These are phyloP conservation scores for Notarius quadriscutis DNA, from an alignment of 2,113 vertebrate species.

Conservation along the genomic window DNA sequence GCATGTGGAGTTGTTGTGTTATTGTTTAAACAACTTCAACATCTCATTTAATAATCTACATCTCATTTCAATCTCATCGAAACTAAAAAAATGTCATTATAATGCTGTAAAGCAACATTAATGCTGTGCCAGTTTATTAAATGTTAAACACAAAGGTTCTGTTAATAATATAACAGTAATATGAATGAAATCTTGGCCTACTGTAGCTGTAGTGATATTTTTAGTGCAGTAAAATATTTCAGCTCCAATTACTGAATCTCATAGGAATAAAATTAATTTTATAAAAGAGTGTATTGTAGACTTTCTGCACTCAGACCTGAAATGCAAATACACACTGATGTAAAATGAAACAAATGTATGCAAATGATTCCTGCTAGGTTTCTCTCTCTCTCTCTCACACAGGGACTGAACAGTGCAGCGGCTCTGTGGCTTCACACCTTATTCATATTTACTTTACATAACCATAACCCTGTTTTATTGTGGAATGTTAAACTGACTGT, in stretches of 20 bases:
- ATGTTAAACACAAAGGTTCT: background rate
- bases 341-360: slow-evolving; percentile 6
- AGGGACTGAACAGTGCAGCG: background rate
- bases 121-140: background rate
- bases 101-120: background rate
- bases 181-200: background rate
- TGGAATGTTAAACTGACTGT: background rate
- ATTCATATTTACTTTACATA: background rate
- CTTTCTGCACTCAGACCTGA: background rate
- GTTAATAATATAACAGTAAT: background rate
- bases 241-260: background rate
- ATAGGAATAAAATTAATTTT: background rate
- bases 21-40: background rate
- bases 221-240: background rate
- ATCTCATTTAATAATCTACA: background rate
- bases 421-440: background rate
- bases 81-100: background rate
- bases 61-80: background rate
- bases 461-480: background rate
- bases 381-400: background rate
- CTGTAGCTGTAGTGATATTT: background rate
- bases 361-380: background rate
- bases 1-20: background rate
- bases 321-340: slow-evolving; percentile 1
- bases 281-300: background rate